Evolutionary conservation across 2,797 vertebrate species (phyloP).

Genomic region (Liparis tanakae): DNA sequence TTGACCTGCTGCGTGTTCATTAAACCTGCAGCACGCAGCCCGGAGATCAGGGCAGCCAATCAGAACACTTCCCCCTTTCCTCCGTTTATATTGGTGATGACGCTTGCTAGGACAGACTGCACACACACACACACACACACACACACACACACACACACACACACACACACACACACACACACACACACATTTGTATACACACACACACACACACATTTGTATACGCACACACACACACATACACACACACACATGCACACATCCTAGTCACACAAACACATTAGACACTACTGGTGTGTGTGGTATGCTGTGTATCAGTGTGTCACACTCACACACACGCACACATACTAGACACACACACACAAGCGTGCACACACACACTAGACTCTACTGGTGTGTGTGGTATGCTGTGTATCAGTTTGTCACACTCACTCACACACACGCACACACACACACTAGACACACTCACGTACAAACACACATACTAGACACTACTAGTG

Average conservation of each 20-base stretch:
- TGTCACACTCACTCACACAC: conserved; percentile 7
- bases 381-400: too few relatives aligned
- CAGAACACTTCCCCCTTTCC: neutral
- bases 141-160: conserved; percentile 11
- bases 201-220: too few relatives aligned
- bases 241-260: neutral
- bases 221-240: too few relatives aligned
- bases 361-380: conserved; percentile 12
- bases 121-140: neutral
- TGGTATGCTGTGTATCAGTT: too few relatives aligned
- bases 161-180: neutral
- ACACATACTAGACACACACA: neutral
- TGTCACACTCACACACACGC: conserved; percentile 11
- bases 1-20: neutral
- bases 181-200: too few relatives aligned
- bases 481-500: too few relatives aligned
- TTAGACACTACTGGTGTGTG: too few relatives aligned
- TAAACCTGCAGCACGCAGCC: neutral
- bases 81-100: neutral
- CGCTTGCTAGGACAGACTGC: neutral
- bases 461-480: too few relatives aligned
- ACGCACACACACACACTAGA: too few relatives aligned
- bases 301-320: too few relatives aligned
- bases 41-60: neutral
- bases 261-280: conserved; percentile 7